phyloP scores from a whole-genome alignment of 2,113 vertebrate genomes.

The Melanostigma gelatinosum region DNA sequence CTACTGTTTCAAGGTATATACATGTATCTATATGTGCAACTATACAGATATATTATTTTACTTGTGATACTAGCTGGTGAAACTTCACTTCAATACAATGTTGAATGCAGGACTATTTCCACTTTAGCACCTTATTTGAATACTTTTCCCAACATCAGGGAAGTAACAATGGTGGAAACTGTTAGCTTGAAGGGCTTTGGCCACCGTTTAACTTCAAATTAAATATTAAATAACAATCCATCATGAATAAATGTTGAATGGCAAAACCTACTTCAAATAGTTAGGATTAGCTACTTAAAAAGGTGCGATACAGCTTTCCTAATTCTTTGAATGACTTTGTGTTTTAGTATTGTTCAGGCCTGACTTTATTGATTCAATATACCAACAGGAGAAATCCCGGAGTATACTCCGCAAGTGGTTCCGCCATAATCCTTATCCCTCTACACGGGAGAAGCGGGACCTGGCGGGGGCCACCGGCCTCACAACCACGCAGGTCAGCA shows the following conservation, averaged over 20 bases:
- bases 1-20: conserved; percentile 81
- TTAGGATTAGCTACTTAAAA: not conserved
- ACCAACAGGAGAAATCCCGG: conserved; percentile 78
- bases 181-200: not conserved
- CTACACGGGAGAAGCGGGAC: conserved; percentile 76
- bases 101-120: not conserved
- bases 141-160: not conserved
- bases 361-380: not conserved
- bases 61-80: not conserved
- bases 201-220: not conserved
- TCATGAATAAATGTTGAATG: not conserved
- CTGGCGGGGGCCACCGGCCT: conserved; percentile 84
- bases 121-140: not conserved
- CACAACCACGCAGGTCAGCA: conserved; percentile 89
- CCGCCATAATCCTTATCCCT: conserved; percentile 74
- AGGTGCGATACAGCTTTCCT: not conserved
- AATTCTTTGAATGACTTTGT: not conserved
- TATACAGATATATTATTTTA: not conserved
- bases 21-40: not conserved
- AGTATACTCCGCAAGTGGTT: conserved; percentile 76
- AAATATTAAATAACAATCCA: not conserved
- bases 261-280: not conserved
- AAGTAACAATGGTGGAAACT: not conserved
- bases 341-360: not conserved
- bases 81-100: not conserved